Percentiles rank a stretch among this genome's conserved stretches.
phyloP scores from a whole-genome alignment of 2,888 invertebrate genomes.

The Dascillus cervinus region DNA sequence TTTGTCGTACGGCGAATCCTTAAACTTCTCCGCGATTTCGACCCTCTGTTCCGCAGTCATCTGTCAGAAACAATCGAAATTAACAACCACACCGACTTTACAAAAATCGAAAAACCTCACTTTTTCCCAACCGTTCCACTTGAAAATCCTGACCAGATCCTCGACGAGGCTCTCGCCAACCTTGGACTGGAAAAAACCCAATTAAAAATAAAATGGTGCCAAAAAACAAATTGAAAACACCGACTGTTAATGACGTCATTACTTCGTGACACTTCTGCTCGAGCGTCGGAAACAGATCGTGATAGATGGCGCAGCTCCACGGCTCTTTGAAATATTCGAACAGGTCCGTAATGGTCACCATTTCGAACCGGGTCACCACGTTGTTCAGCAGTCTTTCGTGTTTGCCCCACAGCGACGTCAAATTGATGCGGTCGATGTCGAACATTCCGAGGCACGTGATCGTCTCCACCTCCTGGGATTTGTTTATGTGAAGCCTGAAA shows the following conservation, averaged over 20 bases:
- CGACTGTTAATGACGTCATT: conserved; percentile 14
- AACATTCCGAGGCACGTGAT: conserved; percentile 54
- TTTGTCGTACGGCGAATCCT: conserved; percentile 25
- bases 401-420: conserved; percentile 59
- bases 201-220: conserved; percentile 1
- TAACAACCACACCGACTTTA: too few species aligned
- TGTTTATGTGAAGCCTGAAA: conserved; percentile 54
- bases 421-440: conserved; percentile 49
- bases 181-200: conserved; percentile 17
- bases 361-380: conserved; percentile 52
- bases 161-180: conserved; percentile 26
- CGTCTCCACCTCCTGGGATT: conserved; percentile 48
- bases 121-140: conserved; percentile 28
- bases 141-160: conserved; percentile 25
- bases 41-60: conserved; percentile 23
- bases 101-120: conserved; percentile 16
- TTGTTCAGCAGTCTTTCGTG: conserved; percentile 67
- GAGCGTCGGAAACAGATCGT: conserved; percentile 50
- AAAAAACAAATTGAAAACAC: too few species aligned
- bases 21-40: conserved; percentile 27
- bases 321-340: conserved; percentile 59
- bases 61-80: conserved; percentile 20
- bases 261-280: conserved; percentile 32
- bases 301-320: conserved; percentile 57
- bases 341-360: conserved; percentile 56